Evolutionary conservation across 2,113 vertebrate genomes (phyloP).

Genomic region (Poecile atricapillus): DNA sequence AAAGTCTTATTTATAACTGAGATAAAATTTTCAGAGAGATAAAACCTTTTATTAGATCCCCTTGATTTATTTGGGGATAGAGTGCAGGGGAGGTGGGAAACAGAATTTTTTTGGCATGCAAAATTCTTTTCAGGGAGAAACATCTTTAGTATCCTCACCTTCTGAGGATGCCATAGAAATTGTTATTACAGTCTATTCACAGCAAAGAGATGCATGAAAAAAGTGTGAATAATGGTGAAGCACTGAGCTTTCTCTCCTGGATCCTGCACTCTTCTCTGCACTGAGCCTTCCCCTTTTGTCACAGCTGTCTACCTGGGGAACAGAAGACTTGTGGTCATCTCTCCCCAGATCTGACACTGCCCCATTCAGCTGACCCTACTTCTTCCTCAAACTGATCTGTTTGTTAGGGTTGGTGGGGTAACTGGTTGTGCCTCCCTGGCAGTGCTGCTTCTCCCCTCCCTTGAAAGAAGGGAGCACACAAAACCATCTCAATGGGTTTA

Average conservation of each 20-base stretch:
- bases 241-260: background rate
- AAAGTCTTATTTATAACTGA: background rate
- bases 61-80: background rate
- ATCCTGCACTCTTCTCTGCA: background rate
- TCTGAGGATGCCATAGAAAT: background rate
- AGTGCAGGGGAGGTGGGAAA: background rate
- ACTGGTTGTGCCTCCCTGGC: background rate
- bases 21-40: background rate
- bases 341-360: background rate
- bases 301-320: background rate
- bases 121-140: background rate
- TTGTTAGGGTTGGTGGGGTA: background rate
- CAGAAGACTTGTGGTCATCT: background rate
- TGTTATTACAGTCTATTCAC: background rate
- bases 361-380: background rate
- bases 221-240: background rate
- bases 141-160: background rate
- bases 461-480: background rate
- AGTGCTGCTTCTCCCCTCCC: background rate
- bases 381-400: background rate
- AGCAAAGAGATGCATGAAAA: background rate
- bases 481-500: rapidly evolving
- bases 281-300: background rate
- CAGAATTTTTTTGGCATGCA: background rate
- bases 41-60: background rate